phyloP scores from a whole-genome alignment of 1,140 invertebrate species.

The Bemisia tabaci region DNA sequence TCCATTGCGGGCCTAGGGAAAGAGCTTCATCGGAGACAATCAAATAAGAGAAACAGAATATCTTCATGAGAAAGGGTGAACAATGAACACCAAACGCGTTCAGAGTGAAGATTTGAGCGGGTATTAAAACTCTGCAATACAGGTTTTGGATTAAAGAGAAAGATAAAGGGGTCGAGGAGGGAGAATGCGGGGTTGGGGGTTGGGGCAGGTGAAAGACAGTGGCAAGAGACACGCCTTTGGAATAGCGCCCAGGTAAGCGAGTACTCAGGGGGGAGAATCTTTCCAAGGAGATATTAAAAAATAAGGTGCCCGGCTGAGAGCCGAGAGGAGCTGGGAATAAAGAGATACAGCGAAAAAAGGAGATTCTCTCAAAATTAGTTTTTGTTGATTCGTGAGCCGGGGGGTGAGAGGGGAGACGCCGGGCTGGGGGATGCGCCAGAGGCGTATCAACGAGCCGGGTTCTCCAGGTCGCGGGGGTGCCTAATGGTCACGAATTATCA shows the following conservation, averaged over 20 bases:
- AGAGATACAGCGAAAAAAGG: background rate
- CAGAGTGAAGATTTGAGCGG: background rate
- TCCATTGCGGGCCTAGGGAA: too few species aligned
- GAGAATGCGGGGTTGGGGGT: background rate
- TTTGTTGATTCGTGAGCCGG: background rate
- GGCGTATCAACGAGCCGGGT: background rate
- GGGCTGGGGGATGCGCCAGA: background rate
- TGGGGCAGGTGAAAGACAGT: background rate
- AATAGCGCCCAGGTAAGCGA: background rate
- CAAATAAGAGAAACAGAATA: too few species aligned
- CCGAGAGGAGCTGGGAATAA: background rate
- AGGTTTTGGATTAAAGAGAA: background rate
- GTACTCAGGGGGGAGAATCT: background rate
- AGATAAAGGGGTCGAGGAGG: background rate
- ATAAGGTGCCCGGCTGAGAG: background rate
- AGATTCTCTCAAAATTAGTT: background rate
- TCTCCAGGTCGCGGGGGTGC: too few species aligned
- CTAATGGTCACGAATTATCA: too few species aligned
- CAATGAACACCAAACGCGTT: too few species aligned
- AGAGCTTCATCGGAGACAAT: too few species aligned
- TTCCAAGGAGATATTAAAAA: background rate
- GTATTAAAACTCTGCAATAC: background rate
- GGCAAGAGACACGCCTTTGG: background rate
- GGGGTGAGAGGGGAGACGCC: too few species aligned
- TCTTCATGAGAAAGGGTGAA: too few species aligned